Evolutionary conservation across 2,888 invertebrate species (phyloP), one percentile per base, ranked within the genome.

Genomic region (Agrotis clavis): DNA sequence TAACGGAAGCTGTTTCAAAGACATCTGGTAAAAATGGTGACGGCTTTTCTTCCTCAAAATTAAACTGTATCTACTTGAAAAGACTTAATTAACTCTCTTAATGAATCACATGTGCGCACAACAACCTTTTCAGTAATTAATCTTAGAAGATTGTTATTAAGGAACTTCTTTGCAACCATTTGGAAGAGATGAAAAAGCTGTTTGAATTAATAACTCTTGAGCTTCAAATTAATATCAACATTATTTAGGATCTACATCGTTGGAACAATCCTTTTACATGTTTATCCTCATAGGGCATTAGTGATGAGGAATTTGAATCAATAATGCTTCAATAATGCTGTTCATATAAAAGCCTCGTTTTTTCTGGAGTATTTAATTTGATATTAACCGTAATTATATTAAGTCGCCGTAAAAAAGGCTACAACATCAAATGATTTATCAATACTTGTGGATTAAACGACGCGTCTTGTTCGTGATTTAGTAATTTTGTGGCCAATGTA

Each of bases 81-180:
- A 79, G 48, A 45, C 65, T 63, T 83, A 79, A 82, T 79, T 80
- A 80, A 83, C 66, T 68, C 59, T 82, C 59, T 79, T 74, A 66
- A 79, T 82, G 66, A 80, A 66, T 82, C 66, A 80, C 80, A 80
- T 67, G 73, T 82, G 82, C 72, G 78, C 79, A 64, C 60, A 78
- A 67, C 74, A 62, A 62, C 64, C 47, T 69, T 67, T 70, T 14
- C 60, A 13, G 72, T 79, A 71, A 72, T 79, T 74, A 68, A 82
- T 71, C 82, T 74, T 77, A 59, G 56, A 73, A 68, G 56, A 59
- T 78, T 63, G 54, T 69, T 79, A 82, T 74, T 60, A 71, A 68
- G 82, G 48, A 67, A 67, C 56, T 51, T 72, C 82, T 79, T 82
- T 80, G 56, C 74, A 70, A 71, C 47, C 62, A 59, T 64, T 64